Evolutionary conservation across 2,797 vertebrate genomes (phyloP).

Genomic region (Liasis olivaceus): DNA sequence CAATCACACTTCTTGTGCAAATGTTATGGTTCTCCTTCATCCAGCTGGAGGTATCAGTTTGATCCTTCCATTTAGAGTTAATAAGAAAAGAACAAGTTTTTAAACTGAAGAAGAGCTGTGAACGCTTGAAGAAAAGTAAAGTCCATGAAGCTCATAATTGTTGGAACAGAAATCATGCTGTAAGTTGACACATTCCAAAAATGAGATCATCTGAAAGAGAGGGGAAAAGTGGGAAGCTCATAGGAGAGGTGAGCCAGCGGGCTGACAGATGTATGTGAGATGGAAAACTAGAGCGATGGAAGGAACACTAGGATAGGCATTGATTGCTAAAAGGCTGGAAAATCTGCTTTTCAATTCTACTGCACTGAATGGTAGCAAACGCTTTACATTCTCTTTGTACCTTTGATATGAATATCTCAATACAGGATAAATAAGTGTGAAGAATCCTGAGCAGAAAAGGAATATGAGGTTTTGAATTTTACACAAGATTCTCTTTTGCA

Average conservation of each 20-base stretch:
- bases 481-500: not conserved
- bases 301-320: fast-evolving
- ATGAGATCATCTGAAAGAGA: constrained; percentile 39
- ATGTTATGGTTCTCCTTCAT: not conserved
- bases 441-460: not conserved
- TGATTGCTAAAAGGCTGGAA: constrained; percentile 25
- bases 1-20: not conserved
- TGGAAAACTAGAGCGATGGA: constrained; percentile 5
- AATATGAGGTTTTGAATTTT: not conserved
- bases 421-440: not conserved
- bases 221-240: not conserved
- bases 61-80: not conserved
- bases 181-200: constrained; percentile 32
- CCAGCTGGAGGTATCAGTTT: not conserved
- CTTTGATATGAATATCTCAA: not conserved
- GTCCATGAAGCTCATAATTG: not conserved
- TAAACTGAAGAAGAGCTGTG: not conserved
- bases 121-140: not conserved
- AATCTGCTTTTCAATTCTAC: constrained; percentile 20
- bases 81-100: not conserved
- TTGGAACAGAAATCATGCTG: constrained; percentile 2
- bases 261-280: constrained; percentile 46
- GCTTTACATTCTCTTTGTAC: not conserved
- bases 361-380: not conserved
- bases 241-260: constrained; percentile 58